These are phyloP conservation scores for Rhysida immarginata DNA, from an alignment of 1,140 invertebrate genomes.

Conservation along the genomic window DNA sequence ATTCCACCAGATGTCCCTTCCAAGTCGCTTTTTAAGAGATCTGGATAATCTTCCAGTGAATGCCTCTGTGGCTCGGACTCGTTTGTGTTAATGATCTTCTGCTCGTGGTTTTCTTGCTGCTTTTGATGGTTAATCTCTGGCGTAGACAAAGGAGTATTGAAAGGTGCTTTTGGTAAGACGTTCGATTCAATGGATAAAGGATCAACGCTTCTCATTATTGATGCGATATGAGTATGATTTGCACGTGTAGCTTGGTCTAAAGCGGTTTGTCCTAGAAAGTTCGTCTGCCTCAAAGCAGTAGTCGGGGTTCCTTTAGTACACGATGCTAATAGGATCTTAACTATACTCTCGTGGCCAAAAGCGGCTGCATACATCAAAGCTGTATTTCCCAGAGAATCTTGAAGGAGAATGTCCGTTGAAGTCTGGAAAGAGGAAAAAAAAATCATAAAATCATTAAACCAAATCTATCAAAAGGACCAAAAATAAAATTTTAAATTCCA, in stretches of 20 bases:
- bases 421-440: conserved; percentile 14
- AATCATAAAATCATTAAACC: background rate
- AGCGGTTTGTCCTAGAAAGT: conserved; percentile 15
- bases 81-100: too few relatives aligned
- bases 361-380: conserved; percentile 18
- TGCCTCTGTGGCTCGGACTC: too few relatives aligned
- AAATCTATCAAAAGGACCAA: background rate
- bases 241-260: conserved; percentile 9
- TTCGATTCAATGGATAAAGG: too few relatives aligned
- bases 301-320: conserved; percentile 4
- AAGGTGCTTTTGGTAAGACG: background rate
- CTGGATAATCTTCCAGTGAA: too few relatives aligned
- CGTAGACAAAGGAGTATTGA: background rate
- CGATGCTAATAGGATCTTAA: conserved; percentile 9
- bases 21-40: too few relatives aligned
- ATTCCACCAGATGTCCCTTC: too few relatives aligned
- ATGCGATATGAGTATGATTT: too few relatives aligned
- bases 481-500: background rate
- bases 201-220: too few relatives aligned
- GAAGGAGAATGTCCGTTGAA: conserved; percentile 14
- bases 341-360: conserved; percentile 12
- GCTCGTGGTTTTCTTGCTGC: too few relatives aligned
- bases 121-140: background rate
- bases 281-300: conserved; percentile 10
- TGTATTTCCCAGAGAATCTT: conserved; percentile 22